These are phyloP conservation scores for Hippoglossus stenolepis DNA, from an alignment of 2,113 vertebrate genomes.

Conservation along the genomic window DNA sequence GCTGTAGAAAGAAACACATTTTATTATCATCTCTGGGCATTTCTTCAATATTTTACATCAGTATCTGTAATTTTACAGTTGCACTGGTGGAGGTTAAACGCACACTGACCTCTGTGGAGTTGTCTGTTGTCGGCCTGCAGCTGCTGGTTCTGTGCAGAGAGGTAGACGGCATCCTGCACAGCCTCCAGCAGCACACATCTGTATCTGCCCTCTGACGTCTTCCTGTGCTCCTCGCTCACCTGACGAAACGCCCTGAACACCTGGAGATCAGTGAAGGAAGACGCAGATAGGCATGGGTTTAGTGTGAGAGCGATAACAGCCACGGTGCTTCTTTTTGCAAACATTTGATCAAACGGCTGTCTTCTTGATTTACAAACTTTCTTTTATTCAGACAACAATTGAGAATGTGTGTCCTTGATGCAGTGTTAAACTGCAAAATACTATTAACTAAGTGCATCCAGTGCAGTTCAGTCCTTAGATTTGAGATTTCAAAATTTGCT, in stretches of 20 bases:
- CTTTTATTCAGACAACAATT: too few species aligned
- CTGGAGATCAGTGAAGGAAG: constrained; percentile 57
- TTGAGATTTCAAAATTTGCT: too few species aligned
- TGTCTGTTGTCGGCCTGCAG: constrained; percentile 75
- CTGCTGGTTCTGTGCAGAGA: constrained; percentile 84
- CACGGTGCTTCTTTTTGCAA: background rate
- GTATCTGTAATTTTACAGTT: background rate
- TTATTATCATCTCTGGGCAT: background rate
- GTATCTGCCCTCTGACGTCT: constrained; percentile 76
- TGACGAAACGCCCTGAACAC: constrained; percentile 85
- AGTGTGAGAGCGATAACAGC: background rate
- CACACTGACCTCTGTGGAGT: constrained; percentile 47
- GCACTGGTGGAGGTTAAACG: background rate
- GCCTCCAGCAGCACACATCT: constrained; percentile 80
- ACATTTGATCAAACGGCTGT: too few species aligned
- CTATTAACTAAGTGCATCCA: too few species aligned
- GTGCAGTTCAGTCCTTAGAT: too few species aligned
- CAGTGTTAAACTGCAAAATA: too few species aligned
- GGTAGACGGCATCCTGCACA: constrained; percentile 79
- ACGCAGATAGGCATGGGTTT: background rate
- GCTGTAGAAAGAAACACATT: constrained; percentile 44
- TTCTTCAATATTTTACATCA: constrained; percentile 1
- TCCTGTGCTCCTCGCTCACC: constrained; percentile 82
- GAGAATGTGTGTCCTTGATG: too few species aligned
- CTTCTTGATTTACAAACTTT: too few species aligned